Evolutionary conservation across 2,888 invertebrate species (phyloP).

Genomic region (Altica lythri): DNA sequence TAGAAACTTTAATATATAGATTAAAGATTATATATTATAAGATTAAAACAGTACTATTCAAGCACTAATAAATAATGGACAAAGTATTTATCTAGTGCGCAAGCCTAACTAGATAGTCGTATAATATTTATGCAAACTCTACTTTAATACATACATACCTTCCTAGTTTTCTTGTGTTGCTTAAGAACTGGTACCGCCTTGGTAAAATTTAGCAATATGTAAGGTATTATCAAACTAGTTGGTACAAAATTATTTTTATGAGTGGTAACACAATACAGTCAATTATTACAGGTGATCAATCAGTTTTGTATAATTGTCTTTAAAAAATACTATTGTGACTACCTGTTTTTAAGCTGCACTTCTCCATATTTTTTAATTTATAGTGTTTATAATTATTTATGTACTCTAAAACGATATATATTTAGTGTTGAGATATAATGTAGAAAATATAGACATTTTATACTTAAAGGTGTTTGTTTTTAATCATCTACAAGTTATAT

Average conservation of each 20-base stretch:
- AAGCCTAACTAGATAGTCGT: slow-evolving; percentile 27
- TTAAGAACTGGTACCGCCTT: too few species aligned
- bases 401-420: slow-evolving; percentile 37
- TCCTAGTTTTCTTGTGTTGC: too few species aligned
- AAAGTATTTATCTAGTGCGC: slow-evolving; percentile 39
- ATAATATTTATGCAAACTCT: too few species aligned
- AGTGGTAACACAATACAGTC: too few species aligned
- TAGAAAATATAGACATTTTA: slow-evolving; percentile 36
- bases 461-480: slow-evolving; percentile 20
- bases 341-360: slow-evolving; percentile 17
- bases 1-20: slow-evolving; percentile 47
- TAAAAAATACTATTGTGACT: too few species aligned
- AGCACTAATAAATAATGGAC: slow-evolving; percentile 42
- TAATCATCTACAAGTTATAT: too few species aligned
- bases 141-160: too few species aligned
- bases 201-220: too few species aligned
- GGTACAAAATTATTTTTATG: too few species aligned
- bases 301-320: too few species aligned
- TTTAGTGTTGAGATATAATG: slow-evolving; percentile 40
- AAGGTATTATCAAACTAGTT: too few species aligned
- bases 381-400: slow-evolving; percentile 39
- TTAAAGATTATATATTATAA: slow-evolving; percentile 47
- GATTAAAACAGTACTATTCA: slow-evolving; percentile 37
- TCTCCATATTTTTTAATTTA: slow-evolving; percentile 25
- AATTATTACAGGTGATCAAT: too few species aligned